Base-by-base conservation (phyloP, 2,888 invertebrate species). In the Timema podura region DNA sequence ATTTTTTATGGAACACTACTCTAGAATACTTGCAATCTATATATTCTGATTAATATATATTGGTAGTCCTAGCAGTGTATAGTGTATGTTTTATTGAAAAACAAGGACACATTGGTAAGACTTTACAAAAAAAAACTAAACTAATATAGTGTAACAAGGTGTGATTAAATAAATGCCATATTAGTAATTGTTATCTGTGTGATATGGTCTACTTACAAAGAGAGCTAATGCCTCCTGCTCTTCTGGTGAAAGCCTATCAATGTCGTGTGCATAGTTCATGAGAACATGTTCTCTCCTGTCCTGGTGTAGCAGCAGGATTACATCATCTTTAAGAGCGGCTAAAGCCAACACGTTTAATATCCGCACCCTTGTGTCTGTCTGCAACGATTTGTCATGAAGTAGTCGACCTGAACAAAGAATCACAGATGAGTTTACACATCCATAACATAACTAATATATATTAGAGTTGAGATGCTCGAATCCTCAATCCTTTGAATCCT, bases 231-330 rank as follows among this genome's bases (percentile, higher is more conserved):
- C 90, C 76, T 87, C 87, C 80, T 95, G 95, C 79, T 95, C 94
- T 66, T 88, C 87, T 0, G 85, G 81, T 47, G 90, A 86, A 76
- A 89, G 86, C 75, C 87, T 83, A 80, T 96, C 95, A 75, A 95
- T 88, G 78, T 88, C 87, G 78, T 89, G 88, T 48, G 94, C 92
- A 81, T 91, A 94, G 81, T 92, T 91, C 90, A 95, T 94, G 75
- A 96, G 85, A 74, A 92, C 88, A 82, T 96, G 95, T 77, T 93
- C 92, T 74, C 91, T 86, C 73, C 96, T 86, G 83, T 96, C 95
- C 83, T 95, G 95, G 82, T 96, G 96, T 77, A 96, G 83, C 75
- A 96, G 84, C 75, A 96, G 86, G 77, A 96, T 91, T 70, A 95
- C 90, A 81, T 96, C 96, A 77, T 96, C 95, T 77, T 94, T 93